These are phyloP conservation scores for Orchesella cincta DNA, from an alignment of 1,140 invertebrate species.

Conservation along the genomic window DNA sequence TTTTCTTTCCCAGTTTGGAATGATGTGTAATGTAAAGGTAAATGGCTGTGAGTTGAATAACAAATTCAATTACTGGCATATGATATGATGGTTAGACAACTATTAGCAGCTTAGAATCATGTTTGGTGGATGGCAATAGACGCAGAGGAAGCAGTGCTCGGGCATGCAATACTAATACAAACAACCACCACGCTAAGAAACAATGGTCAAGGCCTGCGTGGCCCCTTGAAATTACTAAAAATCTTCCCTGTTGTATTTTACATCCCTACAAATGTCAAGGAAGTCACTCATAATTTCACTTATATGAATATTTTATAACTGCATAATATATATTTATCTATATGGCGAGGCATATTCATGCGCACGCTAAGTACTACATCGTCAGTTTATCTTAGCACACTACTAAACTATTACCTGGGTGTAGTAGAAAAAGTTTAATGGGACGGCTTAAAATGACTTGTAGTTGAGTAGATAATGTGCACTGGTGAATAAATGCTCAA, in stretches of 20 bases:
- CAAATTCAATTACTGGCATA: slow-evolving; percentile 3
- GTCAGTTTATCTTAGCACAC: too few relatives aligned
- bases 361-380: too few relatives aligned
- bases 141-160: not conserved
- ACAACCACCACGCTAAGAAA: not conserved
- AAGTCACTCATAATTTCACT: too few relatives aligned
- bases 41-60: not conserved
- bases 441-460: not conserved
- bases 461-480: not conserved
- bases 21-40: slow-evolving; percentile 11
- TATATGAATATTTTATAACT: too few relatives aligned
- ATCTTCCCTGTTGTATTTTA: too few relatives aligned
- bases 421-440: too few relatives aligned
- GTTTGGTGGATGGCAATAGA: not conserved
- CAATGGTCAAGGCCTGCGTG: not conserved
- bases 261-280: too few relatives aligned
- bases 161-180: not conserved
- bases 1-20: not conserved
- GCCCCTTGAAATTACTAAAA: not conserved
- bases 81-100: not conserved
- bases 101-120: not conserved
- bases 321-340: too few relatives aligned
- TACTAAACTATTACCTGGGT: too few relatives aligned
- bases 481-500: not conserved
- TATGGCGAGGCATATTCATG: too few relatives aligned